phyloP scores from a whole-genome alignment of 2,888 invertebrate species.

The Acrocyrtus sp. region DNA sequence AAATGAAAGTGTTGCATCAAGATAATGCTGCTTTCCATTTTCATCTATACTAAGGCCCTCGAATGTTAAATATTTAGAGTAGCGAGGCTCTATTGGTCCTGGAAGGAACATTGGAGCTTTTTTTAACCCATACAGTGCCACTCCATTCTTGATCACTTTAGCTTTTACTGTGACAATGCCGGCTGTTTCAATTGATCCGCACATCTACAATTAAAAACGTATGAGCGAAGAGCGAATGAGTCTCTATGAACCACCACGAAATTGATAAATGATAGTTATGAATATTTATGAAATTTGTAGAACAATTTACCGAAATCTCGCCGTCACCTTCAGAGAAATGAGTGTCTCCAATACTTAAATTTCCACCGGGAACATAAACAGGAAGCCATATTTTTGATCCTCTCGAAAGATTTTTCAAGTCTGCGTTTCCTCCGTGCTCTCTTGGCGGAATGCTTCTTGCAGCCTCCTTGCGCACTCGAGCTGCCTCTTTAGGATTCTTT shows the following conservation, averaged over 20 bases:
- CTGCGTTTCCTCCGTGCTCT: constrained; percentile 57
- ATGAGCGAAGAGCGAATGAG: no score
- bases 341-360: constrained; percentile 54
- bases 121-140: constrained; percentile 38
- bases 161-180: constrained; percentile 47
- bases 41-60: constrained; percentile 55
- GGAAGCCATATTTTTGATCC: constrained; percentile 58
- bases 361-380: constrained; percentile 56
- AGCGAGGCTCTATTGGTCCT: constrained; percentile 51
- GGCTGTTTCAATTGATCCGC: constrained; percentile 55
- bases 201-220: constrained; percentile 50
- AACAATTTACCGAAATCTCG: constrained; percentile 52
- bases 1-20: constrained; percentile 49
- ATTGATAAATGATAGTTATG: no score
- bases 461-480: constrained; percentile 46
- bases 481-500: constrained; percentile 34
- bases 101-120: constrained; percentile 53
- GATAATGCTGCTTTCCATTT: constrained; percentile 51
- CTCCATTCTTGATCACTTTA: constrained; percentile 51
- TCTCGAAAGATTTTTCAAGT: constrained; percentile 55
- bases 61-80: constrained; percentile 48
- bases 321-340: constrained; percentile 59
- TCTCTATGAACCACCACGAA: no score
- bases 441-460: constrained; percentile 56
- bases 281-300: no score